These are phyloP conservation scores for Indicator indicator DNA, from an alignment of 2,113 vertebrate genomes.

Conservation along the genomic window DNA sequence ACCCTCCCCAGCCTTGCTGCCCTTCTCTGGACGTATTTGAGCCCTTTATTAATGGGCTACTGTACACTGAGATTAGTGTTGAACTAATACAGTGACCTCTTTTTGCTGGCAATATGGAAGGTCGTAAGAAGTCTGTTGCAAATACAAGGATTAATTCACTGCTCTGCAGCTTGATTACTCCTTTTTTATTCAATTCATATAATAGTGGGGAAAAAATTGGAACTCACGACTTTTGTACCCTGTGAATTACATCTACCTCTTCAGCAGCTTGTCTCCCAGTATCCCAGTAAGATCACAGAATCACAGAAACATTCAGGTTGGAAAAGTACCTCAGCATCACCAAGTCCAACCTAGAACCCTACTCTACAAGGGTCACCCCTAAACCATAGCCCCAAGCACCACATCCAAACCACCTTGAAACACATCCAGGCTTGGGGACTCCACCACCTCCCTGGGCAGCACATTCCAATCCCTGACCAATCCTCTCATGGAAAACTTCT, in stretches of 20 bases:
- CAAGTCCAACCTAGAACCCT: no score
- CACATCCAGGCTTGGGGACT: no score
- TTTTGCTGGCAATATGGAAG: constrained; percentile 21
- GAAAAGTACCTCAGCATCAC: no score
- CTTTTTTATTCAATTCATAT: constrained; percentile 7
- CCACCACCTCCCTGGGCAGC: no score
- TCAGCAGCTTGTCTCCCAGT: background rate
- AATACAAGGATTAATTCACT: constrained; percentile 29
- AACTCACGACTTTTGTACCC: background rate
- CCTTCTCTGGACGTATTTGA: no score
- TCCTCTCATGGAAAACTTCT: no score
- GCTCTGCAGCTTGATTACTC: background rate
- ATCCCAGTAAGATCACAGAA: background rate
- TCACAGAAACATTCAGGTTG: no score
- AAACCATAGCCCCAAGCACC: no score
- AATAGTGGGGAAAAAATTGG: background rate
- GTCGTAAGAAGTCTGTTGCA: constrained; percentile 7
- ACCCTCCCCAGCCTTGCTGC: no score
- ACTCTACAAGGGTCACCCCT: no score
- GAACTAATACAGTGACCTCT: constrained; percentile 23
- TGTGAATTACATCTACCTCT: background rate
- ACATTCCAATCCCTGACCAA: no score
- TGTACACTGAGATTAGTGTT: constrained; percentile 16
- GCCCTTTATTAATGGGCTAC: constrained; percentile 7
- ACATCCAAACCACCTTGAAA: no score